A percentile compares a stretch with the other conserved stretches of the same genome.
Evolutionary conservation across 2,113 vertebrate genomes (phyloP).

Genomic region (Leptodactylus fuscus): DNA sequence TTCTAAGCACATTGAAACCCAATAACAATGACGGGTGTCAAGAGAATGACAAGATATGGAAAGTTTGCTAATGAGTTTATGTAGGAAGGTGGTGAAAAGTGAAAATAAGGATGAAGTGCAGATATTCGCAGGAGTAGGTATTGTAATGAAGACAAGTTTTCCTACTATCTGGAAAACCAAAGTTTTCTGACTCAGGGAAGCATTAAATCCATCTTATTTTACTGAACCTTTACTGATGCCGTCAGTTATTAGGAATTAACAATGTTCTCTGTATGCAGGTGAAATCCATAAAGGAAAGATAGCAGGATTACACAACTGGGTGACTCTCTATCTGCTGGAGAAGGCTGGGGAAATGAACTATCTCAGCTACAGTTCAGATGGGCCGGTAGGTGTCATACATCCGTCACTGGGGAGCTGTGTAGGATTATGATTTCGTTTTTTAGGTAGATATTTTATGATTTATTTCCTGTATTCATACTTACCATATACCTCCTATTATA

Average conservation of each 20-base stretch:
- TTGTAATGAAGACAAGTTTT: too few relatives aligned
- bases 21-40: not conserved
- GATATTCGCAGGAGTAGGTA: not conserved
- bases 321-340: conserved; percentile 55
- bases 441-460: not conserved
- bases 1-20: not conserved
- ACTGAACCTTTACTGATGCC: not conserved
- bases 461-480: not conserved
- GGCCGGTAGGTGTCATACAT: conserved; percentile 42
- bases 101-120: not conserved
- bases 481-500: too few relatives aligned
- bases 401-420: not conserved
- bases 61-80: not conserved
- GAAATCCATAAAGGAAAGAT: conserved; percentile 57
- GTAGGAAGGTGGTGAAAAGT: not conserved
- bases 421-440: not conserved
- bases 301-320: conserved; percentile 58
- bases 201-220: too few relatives aligned
- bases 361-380: conserved; percentile 58
- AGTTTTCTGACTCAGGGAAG: too few relatives aligned
- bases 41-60: not conserved
- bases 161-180: too few relatives aligned
- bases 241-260: not conserved
- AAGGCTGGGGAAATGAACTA: conserved; percentile 57
- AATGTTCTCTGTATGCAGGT: conserved; percentile 27